These are phyloP conservation scores for Proteles cristata DNA, from an alignment of 2,113 vertebrate genomes.

Conservation along the genomic window DNA sequence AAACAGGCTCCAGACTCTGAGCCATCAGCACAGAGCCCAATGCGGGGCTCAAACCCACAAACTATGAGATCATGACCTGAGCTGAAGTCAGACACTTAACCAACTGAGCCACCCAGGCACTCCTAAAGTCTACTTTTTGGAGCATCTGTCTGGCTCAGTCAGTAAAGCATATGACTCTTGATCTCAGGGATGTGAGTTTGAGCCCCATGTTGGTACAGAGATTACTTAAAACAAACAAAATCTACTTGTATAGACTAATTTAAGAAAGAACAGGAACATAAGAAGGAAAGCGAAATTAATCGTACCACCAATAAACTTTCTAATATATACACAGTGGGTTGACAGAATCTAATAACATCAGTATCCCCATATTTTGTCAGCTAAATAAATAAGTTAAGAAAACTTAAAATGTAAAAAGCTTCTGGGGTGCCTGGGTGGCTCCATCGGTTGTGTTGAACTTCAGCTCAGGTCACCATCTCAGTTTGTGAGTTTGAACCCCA, in stretches of 20 bases:
- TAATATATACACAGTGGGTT: background rate
- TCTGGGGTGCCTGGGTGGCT: background rate
- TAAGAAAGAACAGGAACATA: background rate
- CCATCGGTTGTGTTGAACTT: too few relatives aligned
- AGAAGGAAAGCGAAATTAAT: background rate
- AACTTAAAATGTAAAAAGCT: background rate
- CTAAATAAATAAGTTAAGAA: conserved; percentile 6
- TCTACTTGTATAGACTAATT: background rate
- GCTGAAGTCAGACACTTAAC: too few relatives aligned
- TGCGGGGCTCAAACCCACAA: too few relatives aligned
- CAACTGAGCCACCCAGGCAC: too few relatives aligned
- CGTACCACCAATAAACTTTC: background rate
- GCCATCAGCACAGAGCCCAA: too few relatives aligned
- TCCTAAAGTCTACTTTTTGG: background rate
- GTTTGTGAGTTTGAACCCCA: too few relatives aligned
- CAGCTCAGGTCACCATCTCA: too few relatives aligned
- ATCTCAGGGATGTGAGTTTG: background rate
- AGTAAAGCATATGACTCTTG: background rate
- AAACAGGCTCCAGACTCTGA: too few relatives aligned
- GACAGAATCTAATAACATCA: background rate
- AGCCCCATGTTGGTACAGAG: background rate
- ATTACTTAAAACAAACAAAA: background rate
- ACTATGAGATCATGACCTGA: too few relatives aligned
- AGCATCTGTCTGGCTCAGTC: background rate
- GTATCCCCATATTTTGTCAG: background rate